Evolutionary conservation across 2,888 invertebrate genomes (phyloP).

Genomic region (Pimpla rufipes): DNA sequence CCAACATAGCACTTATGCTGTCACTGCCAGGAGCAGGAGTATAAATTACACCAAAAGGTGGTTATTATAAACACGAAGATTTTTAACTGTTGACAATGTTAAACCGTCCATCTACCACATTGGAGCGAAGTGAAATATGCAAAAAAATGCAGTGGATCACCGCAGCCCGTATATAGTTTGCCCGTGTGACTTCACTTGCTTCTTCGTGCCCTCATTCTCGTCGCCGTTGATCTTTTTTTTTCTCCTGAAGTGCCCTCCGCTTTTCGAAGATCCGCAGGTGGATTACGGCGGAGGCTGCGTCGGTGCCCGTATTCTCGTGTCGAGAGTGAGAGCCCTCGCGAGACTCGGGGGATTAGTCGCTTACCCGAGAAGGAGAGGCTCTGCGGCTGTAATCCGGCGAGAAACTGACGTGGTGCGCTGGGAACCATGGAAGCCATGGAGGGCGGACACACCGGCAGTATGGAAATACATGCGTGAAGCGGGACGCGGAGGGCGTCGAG

Average conservation of each 20-base stretch:
- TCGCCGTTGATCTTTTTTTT: conserved; percentile 22
- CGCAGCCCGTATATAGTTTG: not conserved
- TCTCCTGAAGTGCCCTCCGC: not conserved
- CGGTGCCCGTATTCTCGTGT: conserved; percentile 34
- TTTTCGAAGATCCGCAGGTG: conserved; percentile 57
- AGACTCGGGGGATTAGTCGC: conserved; percentile 66
- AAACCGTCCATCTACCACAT: not conserved
- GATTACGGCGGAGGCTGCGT: conserved; percentile 51
- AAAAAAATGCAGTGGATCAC: conserved; percentile 5
- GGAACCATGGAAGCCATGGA: conserved; percentile 57
- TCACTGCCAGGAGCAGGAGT: not conserved
- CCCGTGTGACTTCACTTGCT: not conserved
- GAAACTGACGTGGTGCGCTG: conserved; percentile 65
- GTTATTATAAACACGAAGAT: not conserved
- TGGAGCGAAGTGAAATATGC: not conserved
- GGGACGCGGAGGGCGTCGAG: conserved; percentile 39
- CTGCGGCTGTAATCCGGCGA: conserved; percentile 64
- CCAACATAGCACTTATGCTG: not conserved
- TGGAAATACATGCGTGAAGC: not conserved
- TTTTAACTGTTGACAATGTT: not conserved
- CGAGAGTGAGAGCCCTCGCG: conserved; percentile 37
- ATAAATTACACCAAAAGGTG: not conserved
- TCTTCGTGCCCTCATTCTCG: conserved; percentile 12
- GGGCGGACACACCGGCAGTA: conserved; percentile 10
- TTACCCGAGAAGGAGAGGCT: conserved; percentile 50